These are phyloP conservation scores for Acinonyx jubatus DNA, from an alignment of 2,113 vertebrate species.

Conservation along the genomic window DNA sequence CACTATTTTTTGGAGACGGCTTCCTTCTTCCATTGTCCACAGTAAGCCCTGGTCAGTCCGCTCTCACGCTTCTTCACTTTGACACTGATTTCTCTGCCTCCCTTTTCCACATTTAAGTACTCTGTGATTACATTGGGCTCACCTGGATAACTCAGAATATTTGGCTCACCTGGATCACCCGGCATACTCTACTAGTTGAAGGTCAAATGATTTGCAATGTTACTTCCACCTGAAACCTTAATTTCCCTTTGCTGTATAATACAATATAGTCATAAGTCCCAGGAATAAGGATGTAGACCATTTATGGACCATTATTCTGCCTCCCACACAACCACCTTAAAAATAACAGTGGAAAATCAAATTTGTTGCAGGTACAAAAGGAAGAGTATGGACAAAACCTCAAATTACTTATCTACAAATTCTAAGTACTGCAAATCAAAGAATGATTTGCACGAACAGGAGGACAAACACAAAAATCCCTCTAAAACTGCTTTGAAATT, in stretches of 20 bases:
- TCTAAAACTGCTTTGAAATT: neutral
- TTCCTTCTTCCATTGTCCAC: neutral
- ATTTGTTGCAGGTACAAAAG: neutral
- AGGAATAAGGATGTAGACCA: too few species aligned
- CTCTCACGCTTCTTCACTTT: too few species aligned
- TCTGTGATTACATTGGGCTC: neutral
- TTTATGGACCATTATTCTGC: neutral
- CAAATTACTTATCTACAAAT: neutral
- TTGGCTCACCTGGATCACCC: neutral
- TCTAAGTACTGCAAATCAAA: neutral
- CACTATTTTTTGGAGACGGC: neutral
- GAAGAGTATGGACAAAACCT: neutral
- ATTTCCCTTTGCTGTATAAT: neutral
- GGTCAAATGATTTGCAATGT: neutral
- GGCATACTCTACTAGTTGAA: neutral
- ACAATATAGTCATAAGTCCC: neutral
- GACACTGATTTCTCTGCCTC: neutral
- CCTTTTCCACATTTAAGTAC: neutral
- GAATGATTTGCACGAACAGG: neutral
- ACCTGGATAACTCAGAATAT: neutral
- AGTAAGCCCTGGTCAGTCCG: accelerated
- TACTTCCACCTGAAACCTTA: neutral
- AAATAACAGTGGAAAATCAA: neutral
- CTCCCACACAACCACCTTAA: neutral
- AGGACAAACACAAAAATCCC: neutral